Evolutionary conservation across 2,797 vertebrate genomes (phyloP).

Genomic region (Centroberyx gerrardi): DNA sequence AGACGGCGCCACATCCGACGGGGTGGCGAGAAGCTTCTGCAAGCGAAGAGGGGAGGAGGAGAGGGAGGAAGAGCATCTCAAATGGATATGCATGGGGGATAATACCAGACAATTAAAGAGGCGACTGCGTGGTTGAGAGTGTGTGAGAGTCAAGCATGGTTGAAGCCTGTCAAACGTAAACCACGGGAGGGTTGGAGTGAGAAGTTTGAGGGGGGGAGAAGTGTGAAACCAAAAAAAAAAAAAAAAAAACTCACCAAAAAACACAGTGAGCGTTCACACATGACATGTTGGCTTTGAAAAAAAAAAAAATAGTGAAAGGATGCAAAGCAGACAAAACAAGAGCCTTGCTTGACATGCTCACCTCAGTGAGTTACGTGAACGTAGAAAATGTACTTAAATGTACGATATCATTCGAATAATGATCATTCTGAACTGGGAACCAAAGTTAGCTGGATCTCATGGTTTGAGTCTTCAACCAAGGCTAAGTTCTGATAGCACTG

Average conservation of each 20-base stretch:
- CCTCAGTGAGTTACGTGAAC: too few relatives aligned
- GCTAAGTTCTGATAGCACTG: background rate
- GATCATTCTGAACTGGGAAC: too few relatives aligned
- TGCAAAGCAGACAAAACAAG: background rate
- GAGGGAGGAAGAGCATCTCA: constrained; percentile 66
- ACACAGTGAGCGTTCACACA: constrained; percentile 74
- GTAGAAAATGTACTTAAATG: too few relatives aligned
- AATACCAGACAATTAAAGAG: constrained; percentile 83
- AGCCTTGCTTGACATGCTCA: too few relatives aligned
- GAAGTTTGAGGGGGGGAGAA: constrained; percentile 65
- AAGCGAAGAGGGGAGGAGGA: constrained; percentile 54
- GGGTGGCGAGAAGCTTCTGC: constrained; percentile 57
- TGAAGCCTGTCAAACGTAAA: constrained; percentile 83
- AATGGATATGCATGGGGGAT: constrained; percentile 76
- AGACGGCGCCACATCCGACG: constrained; percentile 56
- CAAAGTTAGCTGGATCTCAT: too few relatives aligned
- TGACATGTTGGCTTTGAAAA: constrained; percentile 58
- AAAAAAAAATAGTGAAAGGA: constrained; percentile 22
- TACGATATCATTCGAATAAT: too few relatives aligned
- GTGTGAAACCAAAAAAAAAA: constrained; percentile 73
- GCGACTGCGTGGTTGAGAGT: constrained; percentile 76
- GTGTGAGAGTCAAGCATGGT: constrained; percentile 79
- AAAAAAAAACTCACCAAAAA: constrained; percentile 3
- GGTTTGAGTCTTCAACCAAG: too few relatives aligned
- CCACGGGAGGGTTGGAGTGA: constrained; percentile 73